Evolutionary conservation across 1,140 invertebrate genomes (phyloP).

Genomic region (Bombus breviceps): DNA sequence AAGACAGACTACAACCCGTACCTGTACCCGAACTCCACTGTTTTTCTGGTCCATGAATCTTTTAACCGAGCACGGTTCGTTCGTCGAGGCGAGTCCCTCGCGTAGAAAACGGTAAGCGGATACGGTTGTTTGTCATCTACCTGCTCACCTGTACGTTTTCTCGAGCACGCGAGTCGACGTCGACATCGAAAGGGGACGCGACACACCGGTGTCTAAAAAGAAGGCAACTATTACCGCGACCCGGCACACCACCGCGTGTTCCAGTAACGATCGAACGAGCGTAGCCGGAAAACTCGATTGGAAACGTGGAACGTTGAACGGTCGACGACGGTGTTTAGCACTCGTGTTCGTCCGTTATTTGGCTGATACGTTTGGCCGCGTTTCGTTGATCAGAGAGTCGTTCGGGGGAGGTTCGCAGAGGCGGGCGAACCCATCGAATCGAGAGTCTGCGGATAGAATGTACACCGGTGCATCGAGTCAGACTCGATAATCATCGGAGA

Average conservation of each 20-base stretch:
- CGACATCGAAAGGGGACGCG: slow-evolving; percentile 11
- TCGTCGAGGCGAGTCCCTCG: slow-evolving; percentile 59
- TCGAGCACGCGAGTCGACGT: slow-evolving; percentile 32
- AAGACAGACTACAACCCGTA: slow-evolving; percentile 1
- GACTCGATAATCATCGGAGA: slow-evolving; percentile 63
- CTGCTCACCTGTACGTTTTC: slow-evolving; percentile 71
- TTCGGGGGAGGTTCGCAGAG: background rate
- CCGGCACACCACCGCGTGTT: background rate
- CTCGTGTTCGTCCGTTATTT: too few species aligned
- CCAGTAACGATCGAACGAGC: slow-evolving; percentile 1
- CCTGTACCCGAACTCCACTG: slow-evolving; percentile 51
- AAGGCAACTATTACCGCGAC: background rate
- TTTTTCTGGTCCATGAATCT: slow-evolving; percentile 77
- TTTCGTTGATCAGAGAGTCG: background rate
- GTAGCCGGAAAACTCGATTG: background rate
- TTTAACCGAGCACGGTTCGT: slow-evolving; percentile 63
- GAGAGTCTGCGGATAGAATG: background rate
- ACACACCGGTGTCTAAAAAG: background rate
- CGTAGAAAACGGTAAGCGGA: slow-evolving; percentile 69
- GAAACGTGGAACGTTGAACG: too few species aligned
- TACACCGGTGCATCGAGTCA: slow-evolving; percentile 51
- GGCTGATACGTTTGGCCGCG: background rate
- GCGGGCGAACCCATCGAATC: slow-evolving; percentile 2
- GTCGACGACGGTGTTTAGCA: background rate
- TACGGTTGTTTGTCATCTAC: slow-evolving; percentile 76